Evolutionary conservation across 2,797 vertebrate genomes (phyloP), one percentile per base, ranked within the genome.

Genomic region (Aulostomus chinensis): DNA sequence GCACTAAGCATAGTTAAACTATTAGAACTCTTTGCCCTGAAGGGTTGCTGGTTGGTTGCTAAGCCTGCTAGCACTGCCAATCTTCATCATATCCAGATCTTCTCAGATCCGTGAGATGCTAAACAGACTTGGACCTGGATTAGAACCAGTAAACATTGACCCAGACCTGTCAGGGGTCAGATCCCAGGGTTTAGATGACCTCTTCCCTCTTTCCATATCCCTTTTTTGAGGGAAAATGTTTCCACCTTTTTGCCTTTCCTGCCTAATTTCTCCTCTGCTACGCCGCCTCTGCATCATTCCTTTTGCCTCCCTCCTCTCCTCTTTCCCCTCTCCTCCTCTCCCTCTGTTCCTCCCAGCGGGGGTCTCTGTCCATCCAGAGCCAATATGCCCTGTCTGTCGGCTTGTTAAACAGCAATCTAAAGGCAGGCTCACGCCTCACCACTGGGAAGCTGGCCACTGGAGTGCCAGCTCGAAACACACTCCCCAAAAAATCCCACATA

Each of bases 401-500:
- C 70, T 87, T 82, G 85, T 87, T 89, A 89, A 89, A 86, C 81
- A 88, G 86, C 86, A 89, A 89, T 89, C 85, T 89, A 89, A 89
- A 89, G 86, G 83, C 88, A 88, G 81, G 59, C 83, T 86, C 88
- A 89, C 88, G 83, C 77, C 68, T 74, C 58, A 30, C 84, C 76
- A 66, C 80, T 83, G 83, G 81, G 85, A 86, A 74, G 68, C 76
- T 59, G 57, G 73, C 78, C 83, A 71, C 80, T 80, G 73, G 81
- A 86, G 81, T 83, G 76, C 76, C 61, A 8, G 66, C 76, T 76
- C 59, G 54, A 65, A 69, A 64, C 73, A 61, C 75, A 70, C 74
- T 68, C 47, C 0, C n/a, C n/a, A n/a, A 26, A 49, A 68, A 65
- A 42, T 33, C 63, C 48, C 69, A 43, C 46, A 29, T 13, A 33